These are phyloP conservation scores for Lutjanus campechanus DNA, from an alignment of 2,797 vertebrate genomes.

Conservation along the genomic window DNA sequence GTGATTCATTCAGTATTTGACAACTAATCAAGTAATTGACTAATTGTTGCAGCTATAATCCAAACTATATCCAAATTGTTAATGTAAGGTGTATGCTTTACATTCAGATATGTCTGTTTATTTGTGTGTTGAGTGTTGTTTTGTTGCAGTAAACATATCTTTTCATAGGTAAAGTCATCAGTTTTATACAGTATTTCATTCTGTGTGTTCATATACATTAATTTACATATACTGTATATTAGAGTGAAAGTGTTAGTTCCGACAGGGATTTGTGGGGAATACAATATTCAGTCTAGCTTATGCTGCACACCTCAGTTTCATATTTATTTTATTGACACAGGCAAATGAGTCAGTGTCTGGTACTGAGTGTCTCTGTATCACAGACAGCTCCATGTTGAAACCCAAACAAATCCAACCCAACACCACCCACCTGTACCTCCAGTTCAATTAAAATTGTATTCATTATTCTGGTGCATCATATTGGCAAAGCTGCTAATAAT, in stretches of 20 bases:
- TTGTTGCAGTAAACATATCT: not conserved
- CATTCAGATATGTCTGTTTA: not conserved
- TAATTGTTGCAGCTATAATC: too few species aligned
- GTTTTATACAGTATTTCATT: not conserved
- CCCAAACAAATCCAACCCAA: constrained; percentile 59
- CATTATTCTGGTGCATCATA: constrained; percentile 44
- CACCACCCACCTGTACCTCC: constrained; percentile 61
- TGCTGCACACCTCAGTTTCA: constrained; percentile 6
- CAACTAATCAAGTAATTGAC: too few species aligned
- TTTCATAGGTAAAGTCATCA: not conserved
- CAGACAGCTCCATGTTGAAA: constrained; percentile 36
- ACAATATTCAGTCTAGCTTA: not conserved
- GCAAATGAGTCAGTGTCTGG: constrained; percentile 47
- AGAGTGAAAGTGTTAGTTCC: not conserved
- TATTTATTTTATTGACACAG: constrained; percentile 38
- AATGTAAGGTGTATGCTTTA: not conserved
- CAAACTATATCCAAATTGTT: not conserved
- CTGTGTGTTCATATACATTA: not conserved
- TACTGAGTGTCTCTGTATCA: constrained; percentile 26
- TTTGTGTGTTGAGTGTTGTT: not conserved
- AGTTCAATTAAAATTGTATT: constrained; percentile 56
- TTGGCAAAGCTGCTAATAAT: constrained; percentile 58
- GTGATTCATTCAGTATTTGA: too few species aligned
- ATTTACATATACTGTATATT: not conserved
- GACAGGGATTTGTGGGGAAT: not conserved